Evolutionary conservation across 2,888 invertebrate genomes (phyloP).

Genomic region (Disparrhopalites patrizii): DNA sequence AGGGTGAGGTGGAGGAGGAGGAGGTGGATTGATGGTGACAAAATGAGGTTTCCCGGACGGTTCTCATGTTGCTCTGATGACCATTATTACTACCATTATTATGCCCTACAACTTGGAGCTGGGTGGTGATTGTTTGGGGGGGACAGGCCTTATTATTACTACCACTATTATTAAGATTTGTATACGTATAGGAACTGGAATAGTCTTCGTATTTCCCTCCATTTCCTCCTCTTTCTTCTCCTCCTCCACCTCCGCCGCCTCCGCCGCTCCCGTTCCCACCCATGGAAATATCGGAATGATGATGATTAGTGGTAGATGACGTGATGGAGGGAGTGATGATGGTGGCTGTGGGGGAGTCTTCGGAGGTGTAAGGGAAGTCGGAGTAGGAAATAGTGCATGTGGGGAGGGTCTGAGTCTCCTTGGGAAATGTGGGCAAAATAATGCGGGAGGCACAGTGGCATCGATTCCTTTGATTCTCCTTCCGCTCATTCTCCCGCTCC

Average conservation of each 20-base stretch:
- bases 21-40: constrained; percentile 10
- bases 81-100: not conserved
- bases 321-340: not conserved
- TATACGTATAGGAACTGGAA: not conserved
- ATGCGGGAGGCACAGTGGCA: constrained; percentile 45
- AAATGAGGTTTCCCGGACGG: constrained; percentile 10
- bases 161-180: not conserved
- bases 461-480: constrained; percentile 43
- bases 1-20: not conserved
- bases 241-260: constrained; percentile 8
- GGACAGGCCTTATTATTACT: constrained; percentile 15
- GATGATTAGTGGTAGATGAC: constrained; percentile 28
- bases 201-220: not conserved
- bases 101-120: no score
- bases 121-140: no score
- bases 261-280: constrained; percentile 20
- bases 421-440: constrained; percentile 38
- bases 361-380: constrained; percentile 42
- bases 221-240: constrained; percentile 26
- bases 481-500: constrained; percentile 72
- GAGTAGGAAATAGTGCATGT: constrained; percentile 47
- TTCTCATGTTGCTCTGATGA: not conserved
- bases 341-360: constrained; percentile 12
- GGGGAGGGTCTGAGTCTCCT: constrained; percentile 43
- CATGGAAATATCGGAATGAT: constrained; percentile 29